Conservation (phyloP, 64 coral and sea anemone genomes). For the Montipora sp. region DNA sequence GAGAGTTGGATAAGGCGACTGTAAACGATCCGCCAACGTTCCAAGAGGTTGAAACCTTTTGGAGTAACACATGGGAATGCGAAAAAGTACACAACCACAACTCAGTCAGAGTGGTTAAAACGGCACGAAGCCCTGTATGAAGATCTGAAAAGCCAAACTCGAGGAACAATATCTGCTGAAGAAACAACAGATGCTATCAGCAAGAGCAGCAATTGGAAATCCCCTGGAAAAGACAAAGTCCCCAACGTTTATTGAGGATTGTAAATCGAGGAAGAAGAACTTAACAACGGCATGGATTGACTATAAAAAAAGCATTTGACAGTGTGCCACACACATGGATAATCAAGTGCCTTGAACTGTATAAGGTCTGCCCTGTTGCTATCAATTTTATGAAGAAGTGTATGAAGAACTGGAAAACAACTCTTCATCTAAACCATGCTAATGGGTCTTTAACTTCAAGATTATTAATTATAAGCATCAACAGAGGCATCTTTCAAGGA, state of each 20-base stretch:
- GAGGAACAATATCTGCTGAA: background rate
- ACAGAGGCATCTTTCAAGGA: too few relatives aligned
- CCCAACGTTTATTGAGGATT: background rate
- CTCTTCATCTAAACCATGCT: background rate
- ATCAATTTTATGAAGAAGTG: background rate
- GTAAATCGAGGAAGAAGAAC: background rate
- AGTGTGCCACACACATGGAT: background rate
- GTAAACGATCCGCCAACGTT: background rate
- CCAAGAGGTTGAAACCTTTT: slow-evolving; percentile 26
- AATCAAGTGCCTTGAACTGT: background rate
- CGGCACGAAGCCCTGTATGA: background rate
- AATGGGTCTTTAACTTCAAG: background rate
- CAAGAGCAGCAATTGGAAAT: background rate
- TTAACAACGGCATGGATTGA: background rate
- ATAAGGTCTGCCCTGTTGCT: background rate
- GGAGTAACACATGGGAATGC: background rate
- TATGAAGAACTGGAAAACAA: background rate
- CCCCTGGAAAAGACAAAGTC: background rate
- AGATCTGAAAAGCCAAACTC: background rate
- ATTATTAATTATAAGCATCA: too few relatives aligned
- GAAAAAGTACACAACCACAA: background rate
- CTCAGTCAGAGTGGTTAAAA: background rate
- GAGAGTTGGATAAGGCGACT: background rate
- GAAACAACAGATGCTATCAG: background rate
- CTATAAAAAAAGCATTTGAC: background rate